Conservation (phyloP, 2,888 invertebrate genomes). For the Cephus spinipes region DNA sequence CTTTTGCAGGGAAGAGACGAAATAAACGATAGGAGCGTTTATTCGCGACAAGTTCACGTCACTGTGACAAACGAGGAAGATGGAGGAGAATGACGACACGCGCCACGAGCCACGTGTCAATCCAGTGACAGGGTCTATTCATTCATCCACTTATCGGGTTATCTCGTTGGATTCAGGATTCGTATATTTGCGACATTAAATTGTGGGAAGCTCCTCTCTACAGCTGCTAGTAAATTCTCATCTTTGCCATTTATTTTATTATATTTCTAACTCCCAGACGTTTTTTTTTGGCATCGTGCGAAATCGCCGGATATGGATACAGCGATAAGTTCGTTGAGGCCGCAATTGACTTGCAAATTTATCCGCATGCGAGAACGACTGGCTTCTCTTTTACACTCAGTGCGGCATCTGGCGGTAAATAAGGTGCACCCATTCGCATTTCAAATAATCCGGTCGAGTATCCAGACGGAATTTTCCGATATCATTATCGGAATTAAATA, state of each 20-base stretch:
- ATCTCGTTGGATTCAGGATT: background rate
- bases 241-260: background rate
- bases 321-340: slow-evolving; percentile 42
- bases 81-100: background rate
- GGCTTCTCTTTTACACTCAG: background rate
- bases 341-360: slow-evolving; percentile 24
- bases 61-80: background rate
- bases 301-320: slow-evolving; percentile 45
- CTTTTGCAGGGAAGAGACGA: background rate
- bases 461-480: background rate
- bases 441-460: slow-evolving; percentile 43
- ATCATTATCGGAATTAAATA: background rate
- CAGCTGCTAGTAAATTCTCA: background rate
- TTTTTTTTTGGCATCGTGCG: slow-evolving; percentile 31
- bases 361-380: background rate
- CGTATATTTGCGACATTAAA: background rate
- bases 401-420: slow-evolving; percentile 39
- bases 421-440: slow-evolving; percentile 39
- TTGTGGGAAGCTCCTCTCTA: background rate
- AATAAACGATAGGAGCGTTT: background rate
- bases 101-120: background rate
- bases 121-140: background rate
- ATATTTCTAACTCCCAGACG: background rate
- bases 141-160: background rate
- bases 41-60: background rate